These are phyloP conservation scores for Tetraneura akinire DNA, from an alignment of 1,140 invertebrate species.

Conservation along the genomic window DNA sequence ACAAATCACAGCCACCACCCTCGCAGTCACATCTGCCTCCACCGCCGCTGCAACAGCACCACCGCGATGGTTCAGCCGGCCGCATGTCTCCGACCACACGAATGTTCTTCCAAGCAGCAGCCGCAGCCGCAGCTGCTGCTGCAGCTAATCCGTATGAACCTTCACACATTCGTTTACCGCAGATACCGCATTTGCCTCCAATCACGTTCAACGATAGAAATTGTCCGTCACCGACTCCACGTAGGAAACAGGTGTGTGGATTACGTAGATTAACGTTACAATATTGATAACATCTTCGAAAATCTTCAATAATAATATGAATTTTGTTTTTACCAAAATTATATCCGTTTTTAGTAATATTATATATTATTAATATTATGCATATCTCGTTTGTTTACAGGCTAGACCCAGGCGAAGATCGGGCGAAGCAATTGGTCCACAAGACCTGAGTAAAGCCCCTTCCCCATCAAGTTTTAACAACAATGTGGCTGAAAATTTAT, in stretches of 20 bases:
- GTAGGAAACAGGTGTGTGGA: constrained; percentile 65
- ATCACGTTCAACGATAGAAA: constrained; percentile 54
- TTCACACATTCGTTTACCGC: constrained; percentile 48
- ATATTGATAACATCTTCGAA: too few species aligned
- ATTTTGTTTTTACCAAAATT: too few species aligned
- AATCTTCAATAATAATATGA: neutral
- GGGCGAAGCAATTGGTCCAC: constrained; percentile 69
- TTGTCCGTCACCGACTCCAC: constrained; percentile 72
- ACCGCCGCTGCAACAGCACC: constrained; percentile 52
- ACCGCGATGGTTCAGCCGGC: constrained; percentile 57
- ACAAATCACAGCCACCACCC: constrained; percentile 55
- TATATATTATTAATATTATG: neutral
- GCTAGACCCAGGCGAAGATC: constrained; percentile 78
- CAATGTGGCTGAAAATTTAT: constrained; percentile 58
- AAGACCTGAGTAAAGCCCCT: constrained; percentile 63
- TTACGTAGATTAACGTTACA: neutral
- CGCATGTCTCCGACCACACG: constrained; percentile 61
- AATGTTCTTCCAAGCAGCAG: constrained; percentile 60
- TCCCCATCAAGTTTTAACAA: constrained; percentile 56
- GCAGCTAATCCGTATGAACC: constrained; percentile 23
- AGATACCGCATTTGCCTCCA: constrained; percentile 50
- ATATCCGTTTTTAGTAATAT: neutral
- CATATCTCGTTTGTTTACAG: constrained; percentile 57
- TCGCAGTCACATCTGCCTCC: constrained; percentile 47
- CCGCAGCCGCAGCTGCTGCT: constrained; percentile 11